phyloP scores from a whole-genome alignment of 2,888 invertebrate species.

The Pyrrhia umbra region DNA sequence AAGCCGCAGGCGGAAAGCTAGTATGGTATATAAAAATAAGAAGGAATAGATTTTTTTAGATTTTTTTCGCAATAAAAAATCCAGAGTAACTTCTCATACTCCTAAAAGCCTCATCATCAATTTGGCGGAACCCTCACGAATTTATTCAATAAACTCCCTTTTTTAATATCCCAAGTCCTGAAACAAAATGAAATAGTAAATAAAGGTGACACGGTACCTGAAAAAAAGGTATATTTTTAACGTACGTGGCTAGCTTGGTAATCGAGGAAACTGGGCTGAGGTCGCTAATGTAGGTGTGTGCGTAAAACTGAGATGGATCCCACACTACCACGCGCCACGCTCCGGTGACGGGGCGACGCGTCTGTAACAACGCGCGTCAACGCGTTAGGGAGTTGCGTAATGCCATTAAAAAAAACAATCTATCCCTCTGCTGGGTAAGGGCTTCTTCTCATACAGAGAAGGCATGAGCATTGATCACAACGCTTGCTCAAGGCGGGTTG shows the following conservation, averaged over 20 bases:
- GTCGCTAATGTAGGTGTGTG: background rate
- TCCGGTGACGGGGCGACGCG: background rate
- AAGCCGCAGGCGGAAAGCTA: too few species aligned
- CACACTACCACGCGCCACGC: background rate
- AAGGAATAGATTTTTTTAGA: background rate
- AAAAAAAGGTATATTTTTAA: slow-evolving; percentile 2
- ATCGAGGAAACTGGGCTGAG: background rate
- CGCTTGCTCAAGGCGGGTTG: too few species aligned
- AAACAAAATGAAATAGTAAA: background rate
- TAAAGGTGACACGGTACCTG: background rate
- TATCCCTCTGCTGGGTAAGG: too few species aligned
- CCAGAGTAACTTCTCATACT: background rate
- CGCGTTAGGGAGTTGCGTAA: too few species aligned
- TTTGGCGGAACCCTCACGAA: background rate
- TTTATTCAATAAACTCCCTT: background rate
- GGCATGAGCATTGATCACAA: too few species aligned
- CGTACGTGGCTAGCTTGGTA: background rate
- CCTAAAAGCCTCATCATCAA: background rate
- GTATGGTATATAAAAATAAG: too few species aligned
- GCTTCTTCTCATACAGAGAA: too few species aligned
- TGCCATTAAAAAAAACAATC: too few species aligned
- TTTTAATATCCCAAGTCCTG: background rate
- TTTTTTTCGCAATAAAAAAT: too few species aligned
- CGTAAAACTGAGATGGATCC: background rate
- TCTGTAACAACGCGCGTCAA: too few species aligned